A percentile compares a stretch with the other conserved stretches of the same genome.
phyloP scores from a whole-genome alignment of 2,113 vertebrate genomes.

The Guaruba guarouba region DNA sequence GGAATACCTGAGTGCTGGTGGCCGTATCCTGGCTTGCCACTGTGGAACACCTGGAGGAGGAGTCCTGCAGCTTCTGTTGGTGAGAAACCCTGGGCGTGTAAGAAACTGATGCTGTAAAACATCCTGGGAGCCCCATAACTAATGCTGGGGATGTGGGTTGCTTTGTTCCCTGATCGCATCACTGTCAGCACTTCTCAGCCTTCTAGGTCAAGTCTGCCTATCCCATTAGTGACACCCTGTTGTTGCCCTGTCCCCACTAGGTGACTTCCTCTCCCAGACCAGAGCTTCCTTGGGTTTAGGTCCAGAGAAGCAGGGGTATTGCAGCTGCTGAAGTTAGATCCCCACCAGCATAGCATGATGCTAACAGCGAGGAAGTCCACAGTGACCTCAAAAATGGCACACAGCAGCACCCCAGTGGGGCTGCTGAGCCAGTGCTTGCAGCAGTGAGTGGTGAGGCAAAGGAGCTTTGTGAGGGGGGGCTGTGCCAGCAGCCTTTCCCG shows the following conservation, averaged over 20 bases:
- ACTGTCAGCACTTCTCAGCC: not conserved
- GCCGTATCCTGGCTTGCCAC: rapidly evolving
- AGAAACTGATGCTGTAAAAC: not conserved
- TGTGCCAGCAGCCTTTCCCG: not conserved
- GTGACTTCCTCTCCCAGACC: not conserved
- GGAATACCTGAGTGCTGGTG: not conserved
- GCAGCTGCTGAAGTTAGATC: not conserved
- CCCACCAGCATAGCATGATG: not conserved
- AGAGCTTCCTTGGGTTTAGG: not conserved
- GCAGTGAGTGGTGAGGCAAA: not conserved
- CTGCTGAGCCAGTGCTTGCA: not conserved
- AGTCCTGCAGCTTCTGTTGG: not conserved
- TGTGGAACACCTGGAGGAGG: not conserved
- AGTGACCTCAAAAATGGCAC: not conserved
- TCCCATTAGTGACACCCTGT: not conserved
- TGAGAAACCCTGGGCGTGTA: not conserved
- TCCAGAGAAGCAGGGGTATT: not conserved
- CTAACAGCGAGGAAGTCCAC: rapidly evolving
- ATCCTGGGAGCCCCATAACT: not conserved
- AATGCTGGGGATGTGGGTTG: not conserved
- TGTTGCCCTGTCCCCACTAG: not conserved
- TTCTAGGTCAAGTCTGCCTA: not conserved
- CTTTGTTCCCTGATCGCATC: not conserved
- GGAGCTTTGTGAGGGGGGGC: not conserved
- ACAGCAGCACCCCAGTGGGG: rapidly evolving